Base-by-base conservation (phyloP, 2,113 vertebrate genomes). In the Setophaga petechia region DNA sequence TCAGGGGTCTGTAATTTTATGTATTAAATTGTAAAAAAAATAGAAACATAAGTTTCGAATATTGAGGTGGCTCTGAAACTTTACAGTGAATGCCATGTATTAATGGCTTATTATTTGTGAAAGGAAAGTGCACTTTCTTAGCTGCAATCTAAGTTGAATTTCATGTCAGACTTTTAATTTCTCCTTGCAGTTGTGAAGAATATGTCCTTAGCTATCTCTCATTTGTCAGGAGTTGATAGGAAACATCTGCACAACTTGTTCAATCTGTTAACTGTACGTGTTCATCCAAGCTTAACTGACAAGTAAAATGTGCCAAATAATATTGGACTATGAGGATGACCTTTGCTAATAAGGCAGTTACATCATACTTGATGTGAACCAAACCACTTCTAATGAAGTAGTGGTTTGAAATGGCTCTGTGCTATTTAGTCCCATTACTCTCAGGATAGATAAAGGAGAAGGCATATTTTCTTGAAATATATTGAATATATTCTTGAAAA, bases 161-260 rank as follows among this genome's bases (percentile, higher is more conserved):
- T 73, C 52, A 35, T 49, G 52, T 67, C 58, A 72, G 62, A 90
- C 62, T 85, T 97, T 87, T 96, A 87, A 95, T 97, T 96, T 95
- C 74, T 84, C 59, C 77, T 92, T 89, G 91, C 57, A 73, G 71
- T 72, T 96, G 44, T 88, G 87, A 96, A 89, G 52, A 57, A 14
- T 57, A 55, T 84, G 80, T 66, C 72, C 81, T 93, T 97, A 85
- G 75, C 95, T 92, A 11, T 87, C 93, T 95, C 93, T 95, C 91
- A 73, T 97, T 97, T 98, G 92, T 97, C 95, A 95, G 54, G 93
- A 61, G 31, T 25, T 96, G 94, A 97, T 97, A 83, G 92, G 87
- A 96, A 97, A 96, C 84, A 96, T 93, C 96, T 91, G 67, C 82
- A 87, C 93, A 92, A 81, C 83, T 97, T 97, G 93, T 97, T 97